A percentile compares a stretch with the other conserved stretches of the same genome.
phyloP scores from a whole-genome alignment of 2,113 vertebrate species.

The Cyprinodon variegatus region DNA sequence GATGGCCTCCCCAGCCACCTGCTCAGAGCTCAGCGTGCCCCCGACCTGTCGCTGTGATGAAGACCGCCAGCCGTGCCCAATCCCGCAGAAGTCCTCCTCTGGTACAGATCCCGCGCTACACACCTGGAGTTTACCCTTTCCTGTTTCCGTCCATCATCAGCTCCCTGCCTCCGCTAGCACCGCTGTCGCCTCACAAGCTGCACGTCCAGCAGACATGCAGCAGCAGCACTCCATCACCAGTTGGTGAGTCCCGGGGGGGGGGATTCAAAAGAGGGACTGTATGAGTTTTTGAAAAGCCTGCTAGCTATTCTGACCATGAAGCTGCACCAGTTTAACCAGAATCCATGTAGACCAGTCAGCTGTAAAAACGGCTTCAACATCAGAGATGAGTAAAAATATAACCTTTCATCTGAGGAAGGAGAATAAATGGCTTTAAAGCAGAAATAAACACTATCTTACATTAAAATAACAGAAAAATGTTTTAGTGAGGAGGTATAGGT shows the following conservation, averaged over 20 bases:
- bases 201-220: constrained; percentile 84
- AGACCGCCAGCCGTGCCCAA: constrained; percentile 88
- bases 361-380: too few relatives aligned
- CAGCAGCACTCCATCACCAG: constrained; percentile 89
- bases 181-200: constrained; percentile 81
- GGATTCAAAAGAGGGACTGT: not conserved
- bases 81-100: constrained; percentile 86
- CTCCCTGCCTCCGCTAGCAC: constrained; percentile 84
- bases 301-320: not conserved
- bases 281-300: not conserved
- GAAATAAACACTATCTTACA: too few relatives aligned
- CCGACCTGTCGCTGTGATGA: constrained; percentile 72
- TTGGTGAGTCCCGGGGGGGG: constrained; percentile 81
- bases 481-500: too few relatives aligned
- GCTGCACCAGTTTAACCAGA: not conserved
- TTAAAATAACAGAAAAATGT: too few relatives aligned
- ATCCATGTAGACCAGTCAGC: too few relatives aligned
- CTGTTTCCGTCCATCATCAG: constrained; percentile 92
- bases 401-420: too few relatives aligned
- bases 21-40: constrained; percentile 49
- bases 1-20: constrained; percentile 62
- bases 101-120: constrained; percentile 92
- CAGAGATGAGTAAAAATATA: too few relatives aligned
- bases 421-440: too few relatives aligned
- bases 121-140: constrained; percentile 86